Conservation (phyloP, 2,888 invertebrate genomes). For the Agriotes lineatus region DNA sequence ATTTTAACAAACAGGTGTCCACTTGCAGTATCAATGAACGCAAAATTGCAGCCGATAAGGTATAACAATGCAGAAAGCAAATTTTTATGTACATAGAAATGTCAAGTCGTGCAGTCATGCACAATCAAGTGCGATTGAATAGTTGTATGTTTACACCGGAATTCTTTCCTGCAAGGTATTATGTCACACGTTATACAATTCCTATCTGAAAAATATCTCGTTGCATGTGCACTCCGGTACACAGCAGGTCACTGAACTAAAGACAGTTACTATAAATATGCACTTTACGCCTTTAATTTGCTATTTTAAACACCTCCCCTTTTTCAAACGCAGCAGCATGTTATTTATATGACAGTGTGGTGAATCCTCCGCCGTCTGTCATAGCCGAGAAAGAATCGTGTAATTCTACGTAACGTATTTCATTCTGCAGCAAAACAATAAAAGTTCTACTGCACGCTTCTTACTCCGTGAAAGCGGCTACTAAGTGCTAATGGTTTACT, state of each 20-base stretch:
- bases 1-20: too few species aligned
- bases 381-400: neutral
- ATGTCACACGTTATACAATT: neutral
- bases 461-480: neutral
- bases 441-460: too few species aligned
- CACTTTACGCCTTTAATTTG: slow-evolving; percentile 7
- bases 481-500: too few species aligned
- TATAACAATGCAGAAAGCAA: too few species aligned
- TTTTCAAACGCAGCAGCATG: neutral
- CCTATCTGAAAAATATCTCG: slow-evolving; percentile 3
- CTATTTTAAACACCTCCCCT: slow-evolving; percentile 7
- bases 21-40: too few species aligned
- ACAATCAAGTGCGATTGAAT: neutral
- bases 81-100: too few species aligned
- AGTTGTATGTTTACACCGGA: neutral
- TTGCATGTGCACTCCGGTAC: neutral
- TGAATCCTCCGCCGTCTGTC: neutral
- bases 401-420: neutral
- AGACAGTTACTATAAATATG: slow-evolving; percentile 9
- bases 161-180: neutral
- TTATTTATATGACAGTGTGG: slow-evolving; percentile 15
- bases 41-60: too few species aligned
- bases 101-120: too few species aligned
- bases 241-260: slow-evolving; percentile 12
- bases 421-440: too few species aligned